phyloP scores from a whole-genome alignment of 2,113 vertebrate species.

The Salvelinus namaycush region DNA sequence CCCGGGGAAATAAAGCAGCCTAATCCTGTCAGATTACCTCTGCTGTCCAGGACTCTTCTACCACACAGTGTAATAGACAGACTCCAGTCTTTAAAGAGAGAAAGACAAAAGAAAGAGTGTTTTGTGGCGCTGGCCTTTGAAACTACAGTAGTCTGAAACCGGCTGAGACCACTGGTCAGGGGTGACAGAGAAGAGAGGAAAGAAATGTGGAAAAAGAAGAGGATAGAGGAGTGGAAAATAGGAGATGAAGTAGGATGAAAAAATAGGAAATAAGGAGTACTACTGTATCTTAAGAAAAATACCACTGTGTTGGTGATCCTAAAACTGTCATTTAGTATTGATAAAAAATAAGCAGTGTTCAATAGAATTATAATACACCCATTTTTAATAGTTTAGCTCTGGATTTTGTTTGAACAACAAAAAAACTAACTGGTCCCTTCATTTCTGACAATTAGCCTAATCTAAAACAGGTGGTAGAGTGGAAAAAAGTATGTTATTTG shows the following conservation, averaged over 20 bases:
- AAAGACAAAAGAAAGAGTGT: slow-evolving; percentile 20
- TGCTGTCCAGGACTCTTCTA: slow-evolving; percentile 70
- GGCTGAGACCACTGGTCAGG: slow-evolving; percentile 21
- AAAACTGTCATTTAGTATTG: not conserved
- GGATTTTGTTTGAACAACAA: too few relatives aligned
- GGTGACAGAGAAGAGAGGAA: slow-evolving; percentile 31
- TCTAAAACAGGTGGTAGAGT: too few relatives aligned
- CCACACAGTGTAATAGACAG: slow-evolving; percentile 68
- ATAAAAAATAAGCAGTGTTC: not conserved
- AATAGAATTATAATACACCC: too few relatives aligned
- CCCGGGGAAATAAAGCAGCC: slow-evolving; percentile 69
- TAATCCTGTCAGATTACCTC: slow-evolving; percentile 74
- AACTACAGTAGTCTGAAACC: slow-evolving; percentile 40
- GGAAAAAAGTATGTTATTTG: too few relatives aligned
- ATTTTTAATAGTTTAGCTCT: too few relatives aligned
- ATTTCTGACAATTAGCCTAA: too few relatives aligned
- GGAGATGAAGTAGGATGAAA: slow-evolving; percentile 25
- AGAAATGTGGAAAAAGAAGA: not conserved
- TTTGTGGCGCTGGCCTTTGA: slow-evolving; percentile 51
- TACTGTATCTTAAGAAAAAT: too few relatives aligned
- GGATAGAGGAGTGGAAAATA: slow-evolving; percentile 25
- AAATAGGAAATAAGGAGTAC: not conserved
- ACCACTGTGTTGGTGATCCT: not conserved
- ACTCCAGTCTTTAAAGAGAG: slow-evolving; percentile 61
- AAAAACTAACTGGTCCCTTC: too few relatives aligned